Evolutionary conservation across 2,888 invertebrate species (phyloP), one percentile per base, ranked within the genome.

Genomic region (Formica aserva): DNA sequence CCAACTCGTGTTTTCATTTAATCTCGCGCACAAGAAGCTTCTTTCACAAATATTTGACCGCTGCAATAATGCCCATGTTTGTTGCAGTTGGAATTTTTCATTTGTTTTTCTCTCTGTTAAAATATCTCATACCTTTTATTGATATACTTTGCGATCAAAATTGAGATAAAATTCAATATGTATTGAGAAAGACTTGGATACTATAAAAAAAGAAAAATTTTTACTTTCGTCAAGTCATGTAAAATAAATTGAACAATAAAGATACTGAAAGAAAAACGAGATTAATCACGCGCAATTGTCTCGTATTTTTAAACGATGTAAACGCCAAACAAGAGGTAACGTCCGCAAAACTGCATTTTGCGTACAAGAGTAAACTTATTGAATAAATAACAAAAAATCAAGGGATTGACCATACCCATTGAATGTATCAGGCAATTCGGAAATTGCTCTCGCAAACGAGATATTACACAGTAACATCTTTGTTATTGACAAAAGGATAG

Each of bases 11-110:
- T 69, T 78, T 71, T 78, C 60, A 32, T 80, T 80, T 80, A 80
- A 80, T 80, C 48, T 71, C 13, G 78, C 32, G 60, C 71, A 52
- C 48, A 48, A 60, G 45, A 71, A 78, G 48, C 22, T 62, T 45
- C 9, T 26, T 22, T 11, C 71, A 26, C 71, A 80, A 80, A 80
- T 80, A 80, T 80, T 71, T 71, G 45, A 80, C 35, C 60, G 35
- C 45, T 13, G 13, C 78, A 71, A 78, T 78, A 78, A 71, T 60
- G 41, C 32, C 29, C 32, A 41, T 41, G 22, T 62, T 55, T 77
- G 35, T 71, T 62, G 45, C 57, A 60, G 45, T 9, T 32, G 18
- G 1, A 71, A 32, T 35, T 35, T 15, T 45, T 69, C 57, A 26
- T 45, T 71, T 48, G 32, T 80, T 80, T 71, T 48, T 45, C 45